Evolutionary conservation across 2,797 vertebrate genomes (phyloP).

Genomic region (Tenualosa thibaudeaui): DNA sequence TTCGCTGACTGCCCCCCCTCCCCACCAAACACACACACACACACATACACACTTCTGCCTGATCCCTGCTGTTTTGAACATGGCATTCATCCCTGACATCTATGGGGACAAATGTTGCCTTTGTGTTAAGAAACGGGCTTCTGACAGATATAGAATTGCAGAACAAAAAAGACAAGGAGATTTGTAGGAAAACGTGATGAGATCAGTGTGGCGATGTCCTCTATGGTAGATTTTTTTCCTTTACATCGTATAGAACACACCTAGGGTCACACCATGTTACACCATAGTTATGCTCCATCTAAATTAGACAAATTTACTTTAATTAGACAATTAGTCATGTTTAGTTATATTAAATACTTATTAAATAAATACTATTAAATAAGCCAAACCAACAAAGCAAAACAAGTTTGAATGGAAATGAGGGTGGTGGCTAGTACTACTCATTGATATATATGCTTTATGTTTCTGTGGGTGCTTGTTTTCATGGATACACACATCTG

Average conservation of each 20-base stretch:
- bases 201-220: background rate
- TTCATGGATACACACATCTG: background rate
- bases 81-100: slow-evolving; percentile 14
- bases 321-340: background rate
- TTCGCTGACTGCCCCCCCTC: background rate
- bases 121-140: background rate
- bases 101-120: slow-evolving; percentile 14
- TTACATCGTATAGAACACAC: background rate
- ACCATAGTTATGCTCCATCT: background rate
- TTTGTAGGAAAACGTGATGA: background rate
- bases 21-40: no score
- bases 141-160: background rate
- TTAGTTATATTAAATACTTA: no score
- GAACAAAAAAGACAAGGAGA: background rate
- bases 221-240: background rate
- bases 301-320: background rate
- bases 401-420: background rate
- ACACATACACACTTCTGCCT: background rate
- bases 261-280: background rate
- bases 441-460: background rate
- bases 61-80: slow-evolving; percentile 12
- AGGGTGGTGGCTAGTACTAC: background rate
- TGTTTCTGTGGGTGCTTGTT: background rate
- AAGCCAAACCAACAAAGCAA: background rate
- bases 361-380: no score